Percentiles rank a stretch among this genome's conserved stretches.
phyloP scores from a whole-genome alignment of 2,113 vertebrate species.

The Gambusia affinis region DNA sequence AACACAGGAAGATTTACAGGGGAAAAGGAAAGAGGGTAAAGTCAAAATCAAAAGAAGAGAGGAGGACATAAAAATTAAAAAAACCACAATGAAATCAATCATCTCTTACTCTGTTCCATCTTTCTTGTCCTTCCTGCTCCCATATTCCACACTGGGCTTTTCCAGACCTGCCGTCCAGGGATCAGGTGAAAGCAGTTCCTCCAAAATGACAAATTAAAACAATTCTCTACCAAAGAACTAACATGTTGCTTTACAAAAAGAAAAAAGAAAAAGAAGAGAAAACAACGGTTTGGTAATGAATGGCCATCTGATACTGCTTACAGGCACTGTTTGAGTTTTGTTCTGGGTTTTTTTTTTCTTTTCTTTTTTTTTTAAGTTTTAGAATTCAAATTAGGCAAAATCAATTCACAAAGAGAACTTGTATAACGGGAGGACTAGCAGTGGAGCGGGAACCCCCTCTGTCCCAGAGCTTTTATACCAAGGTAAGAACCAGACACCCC shows the following conservation, averaged over 20 bases:
- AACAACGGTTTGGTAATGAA: background rate
- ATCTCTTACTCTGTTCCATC: conserved; percentile 53
- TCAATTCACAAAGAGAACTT: conserved; percentile 6
- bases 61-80: background rate
- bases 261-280: background rate
- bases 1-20: no score
- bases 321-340: conserved; percentile 10
- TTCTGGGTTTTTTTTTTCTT: background rate
- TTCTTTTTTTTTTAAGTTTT: background rate
- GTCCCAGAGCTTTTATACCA: conserved; percentile 90
- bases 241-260: conserved; percentile 17
- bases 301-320: conserved; percentile 25
- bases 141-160: conserved; percentile 64
- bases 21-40: background rate
- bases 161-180: conserved; percentile 30
- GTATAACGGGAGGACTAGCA: background rate
- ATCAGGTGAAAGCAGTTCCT: conserved; percentile 26
- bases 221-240: background rate
- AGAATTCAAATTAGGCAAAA: conserved; percentile 5
- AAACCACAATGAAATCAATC: conserved; percentile 14
- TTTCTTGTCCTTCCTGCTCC: conserved; percentile 38
- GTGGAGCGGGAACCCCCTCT: conserved; percentile 80
- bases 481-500: conserved; percentile 81
- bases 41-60: background rate
- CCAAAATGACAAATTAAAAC: conserved; percentile 12